A percentile compares a stretch with the other conserved stretches of the same genome.
Conservation (phyloP, 2,113 vertebrate species). For the Pelodiscus sinensis region DNA sequence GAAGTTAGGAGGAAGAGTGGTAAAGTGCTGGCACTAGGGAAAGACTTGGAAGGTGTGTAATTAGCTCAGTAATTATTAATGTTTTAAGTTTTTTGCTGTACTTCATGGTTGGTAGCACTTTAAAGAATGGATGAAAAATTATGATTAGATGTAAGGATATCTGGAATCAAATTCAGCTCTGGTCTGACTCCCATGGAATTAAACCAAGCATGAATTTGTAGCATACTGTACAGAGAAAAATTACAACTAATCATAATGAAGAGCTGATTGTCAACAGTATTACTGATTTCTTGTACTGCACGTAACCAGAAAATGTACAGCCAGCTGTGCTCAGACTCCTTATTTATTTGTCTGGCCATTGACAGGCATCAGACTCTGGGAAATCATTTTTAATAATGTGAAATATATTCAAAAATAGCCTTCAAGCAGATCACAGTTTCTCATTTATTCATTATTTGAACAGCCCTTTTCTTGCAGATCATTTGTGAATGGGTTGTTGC, state of each 20-base stretch:
- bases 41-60: accelerated
- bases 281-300: not conserved
- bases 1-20: not conserved
- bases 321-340: not conserved
- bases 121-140: not conserved
- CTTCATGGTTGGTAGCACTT: not conserved
- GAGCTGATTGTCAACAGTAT: not conserved
- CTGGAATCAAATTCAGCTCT: not conserved
- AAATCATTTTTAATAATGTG: not conserved
- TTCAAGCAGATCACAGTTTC: not conserved
- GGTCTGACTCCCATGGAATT: not conserved
- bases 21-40: not conserved
- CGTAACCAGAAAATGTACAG: not conserved
- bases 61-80: not conserved
- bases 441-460: not conserved
- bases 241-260: not conserved
- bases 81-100: accelerated
- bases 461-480: not conserved
- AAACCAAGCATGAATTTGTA: not conserved
- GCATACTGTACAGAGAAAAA: not conserved
- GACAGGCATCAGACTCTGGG: not conserved
- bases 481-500: not conserved
- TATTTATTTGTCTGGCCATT: not conserved
- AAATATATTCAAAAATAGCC: not conserved
- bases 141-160: not conserved